Evolutionary conservation across 92 coral and sea anemone genomes (phyloP).

Genomic region (Nematostella vectensis): DNA sequence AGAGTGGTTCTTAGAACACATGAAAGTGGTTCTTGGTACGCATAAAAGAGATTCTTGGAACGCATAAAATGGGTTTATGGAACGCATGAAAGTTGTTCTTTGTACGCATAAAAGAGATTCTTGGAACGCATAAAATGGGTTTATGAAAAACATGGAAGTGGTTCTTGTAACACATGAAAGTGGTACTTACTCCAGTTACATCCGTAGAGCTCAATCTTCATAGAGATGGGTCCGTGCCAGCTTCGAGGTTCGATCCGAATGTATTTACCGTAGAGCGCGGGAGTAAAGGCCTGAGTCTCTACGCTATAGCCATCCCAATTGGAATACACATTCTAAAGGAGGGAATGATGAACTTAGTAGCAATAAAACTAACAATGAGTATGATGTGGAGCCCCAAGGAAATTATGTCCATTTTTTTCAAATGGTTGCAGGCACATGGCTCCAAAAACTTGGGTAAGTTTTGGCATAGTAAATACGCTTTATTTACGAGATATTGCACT

Average conservation of each 20-base stretch:
- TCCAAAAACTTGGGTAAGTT: too few species aligned
- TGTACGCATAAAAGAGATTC: constrained; percentile 2
- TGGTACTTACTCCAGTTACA: constrained; percentile 55
- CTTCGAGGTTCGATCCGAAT: constrained; percentile 54
- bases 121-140: constrained; percentile 4
- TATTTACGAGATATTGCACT: too few species aligned
- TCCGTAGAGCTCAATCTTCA: constrained; percentile 52
- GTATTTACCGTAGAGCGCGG: constrained; percentile 47
- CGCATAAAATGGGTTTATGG: too few species aligned
- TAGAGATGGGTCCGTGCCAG: constrained; percentile 52
- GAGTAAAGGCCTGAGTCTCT: constrained; percentile 38
- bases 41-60: too few species aligned
- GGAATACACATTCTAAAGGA: constrained; percentile 43
- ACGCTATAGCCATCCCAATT: constrained; percentile 54
- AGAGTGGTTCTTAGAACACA: too few species aligned
- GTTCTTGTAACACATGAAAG: background rate
- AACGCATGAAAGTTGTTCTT: background rate
- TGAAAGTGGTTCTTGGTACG: too few species aligned
- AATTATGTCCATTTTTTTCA: too few species aligned
- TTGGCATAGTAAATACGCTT: too few species aligned
- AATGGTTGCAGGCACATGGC: too few species aligned
- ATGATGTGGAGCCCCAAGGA: too few species aligned
- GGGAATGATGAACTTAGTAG: background rate
- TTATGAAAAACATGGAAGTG: background rate
- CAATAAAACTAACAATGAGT: background rate